These are phyloP conservation scores for Trichosurus vulpecula DNA, from an alignment of 2,797 vertebrate species.

Conservation along the genomic window DNA sequence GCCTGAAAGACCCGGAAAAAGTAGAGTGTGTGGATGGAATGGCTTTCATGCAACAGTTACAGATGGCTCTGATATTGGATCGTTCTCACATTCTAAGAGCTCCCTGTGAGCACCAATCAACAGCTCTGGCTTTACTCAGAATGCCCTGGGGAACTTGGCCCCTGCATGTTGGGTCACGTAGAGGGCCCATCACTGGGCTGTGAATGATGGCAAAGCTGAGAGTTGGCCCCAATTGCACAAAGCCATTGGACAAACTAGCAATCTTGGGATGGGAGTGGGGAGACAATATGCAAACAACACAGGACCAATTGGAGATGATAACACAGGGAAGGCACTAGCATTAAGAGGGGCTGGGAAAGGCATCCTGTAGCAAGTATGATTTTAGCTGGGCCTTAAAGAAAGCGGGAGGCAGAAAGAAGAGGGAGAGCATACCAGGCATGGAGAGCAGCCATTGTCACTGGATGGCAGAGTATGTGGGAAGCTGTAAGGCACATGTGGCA, in stretches of 20 bases:
- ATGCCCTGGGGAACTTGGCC: background rate
- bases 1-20: background rate
- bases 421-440: too few relatives aligned
- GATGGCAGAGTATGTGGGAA: too few relatives aligned
- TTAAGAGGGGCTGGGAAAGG: too few relatives aligned
- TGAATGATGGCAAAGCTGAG: background rate
- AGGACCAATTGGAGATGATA: too few relatives aligned
- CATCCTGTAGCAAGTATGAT: too few relatives aligned
- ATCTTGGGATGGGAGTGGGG: too few relatives aligned
- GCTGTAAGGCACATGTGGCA: too few relatives aligned
- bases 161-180: background rate
- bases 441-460: too few relatives aligned
- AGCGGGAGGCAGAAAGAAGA: too few relatives aligned
- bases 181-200: background rate
- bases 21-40: background rate
- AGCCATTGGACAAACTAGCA: background rate
- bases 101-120: background rate
- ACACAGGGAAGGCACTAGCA: too few relatives aligned
- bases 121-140: background rate
- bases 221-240: conserved; percentile 3
- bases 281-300: too few relatives aligned
- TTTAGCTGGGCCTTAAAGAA: too few relatives aligned
- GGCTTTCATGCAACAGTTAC: background rate
- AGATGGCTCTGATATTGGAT: background rate
- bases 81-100: background rate